These are phyloP conservation scores for Eurystomus glaucurus DNA, from an alignment of 2,797 vertebrate genomes.

Conservation along the genomic window DNA sequence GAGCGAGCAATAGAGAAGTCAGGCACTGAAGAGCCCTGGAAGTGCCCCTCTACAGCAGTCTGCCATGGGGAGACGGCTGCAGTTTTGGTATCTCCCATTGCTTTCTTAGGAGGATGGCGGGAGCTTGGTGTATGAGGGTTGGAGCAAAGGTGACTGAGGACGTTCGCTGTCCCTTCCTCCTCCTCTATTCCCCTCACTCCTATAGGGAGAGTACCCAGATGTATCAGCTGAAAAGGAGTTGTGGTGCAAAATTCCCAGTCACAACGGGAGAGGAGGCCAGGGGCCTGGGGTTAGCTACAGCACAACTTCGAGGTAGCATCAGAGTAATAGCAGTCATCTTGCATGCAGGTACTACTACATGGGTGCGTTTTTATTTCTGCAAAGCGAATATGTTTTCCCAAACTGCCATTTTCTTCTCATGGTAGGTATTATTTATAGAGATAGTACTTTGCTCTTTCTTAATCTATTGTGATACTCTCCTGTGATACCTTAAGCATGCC, in stretches of 20 bases:
- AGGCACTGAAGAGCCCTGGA: neutral
- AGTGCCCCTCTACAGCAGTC: neutral
- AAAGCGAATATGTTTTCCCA: neutral
- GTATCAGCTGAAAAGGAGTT: neutral
- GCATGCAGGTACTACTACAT: neutral
- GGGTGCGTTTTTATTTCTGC: neutral
- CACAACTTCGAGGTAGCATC: neutral
- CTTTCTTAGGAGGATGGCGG: neutral
- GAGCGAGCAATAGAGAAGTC: neutral
- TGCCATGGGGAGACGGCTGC: accelerated
- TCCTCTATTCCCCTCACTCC: neutral
- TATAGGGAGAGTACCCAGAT: neutral
- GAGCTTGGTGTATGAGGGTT: neutral
- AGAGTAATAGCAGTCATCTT: neutral
- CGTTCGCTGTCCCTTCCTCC: neutral
- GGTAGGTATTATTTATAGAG: neutral
- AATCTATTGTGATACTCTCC: neutral
- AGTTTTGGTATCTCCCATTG: neutral
- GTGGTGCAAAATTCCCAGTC: neutral
- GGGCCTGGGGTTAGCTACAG: neutral
- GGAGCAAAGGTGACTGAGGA: neutral
- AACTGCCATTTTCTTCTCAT: neutral
- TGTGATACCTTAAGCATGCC: neutral
- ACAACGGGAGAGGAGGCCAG: neutral
- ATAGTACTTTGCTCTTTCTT: neutral